Evolutionary conservation across 2,797 vertebrate species (phyloP).

Genomic region (Pseudochirops corinnae): DNA sequence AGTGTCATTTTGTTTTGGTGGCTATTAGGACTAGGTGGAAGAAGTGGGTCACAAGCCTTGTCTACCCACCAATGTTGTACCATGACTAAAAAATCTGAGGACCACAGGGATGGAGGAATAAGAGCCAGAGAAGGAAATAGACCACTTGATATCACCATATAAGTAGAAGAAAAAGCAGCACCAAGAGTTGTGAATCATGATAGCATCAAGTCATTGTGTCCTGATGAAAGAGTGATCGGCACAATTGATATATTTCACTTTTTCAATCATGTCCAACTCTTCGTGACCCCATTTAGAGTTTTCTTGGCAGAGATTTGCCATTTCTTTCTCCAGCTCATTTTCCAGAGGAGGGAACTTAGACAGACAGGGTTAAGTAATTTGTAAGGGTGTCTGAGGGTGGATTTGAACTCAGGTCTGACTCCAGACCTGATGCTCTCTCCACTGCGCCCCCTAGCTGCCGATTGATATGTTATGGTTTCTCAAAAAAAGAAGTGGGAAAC

Average conservation of each 20-base stretch:
- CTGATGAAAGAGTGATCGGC: neutral
- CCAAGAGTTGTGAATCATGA: neutral
- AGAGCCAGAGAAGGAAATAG: neutral
- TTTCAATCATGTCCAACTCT: neutral
- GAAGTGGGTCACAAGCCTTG: neutral
- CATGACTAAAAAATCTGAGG: neutral
- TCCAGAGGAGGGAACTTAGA: neutral
- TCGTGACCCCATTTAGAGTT: neutral
- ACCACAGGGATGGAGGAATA: neutral
- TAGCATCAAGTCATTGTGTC: neutral
- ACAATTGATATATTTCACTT: neutral
- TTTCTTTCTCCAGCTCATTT: neutral
- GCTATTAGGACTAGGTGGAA: neutral
- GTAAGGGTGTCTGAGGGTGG: neutral
- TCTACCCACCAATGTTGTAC: neutral
- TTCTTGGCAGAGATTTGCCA: neutral
- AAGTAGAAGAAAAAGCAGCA: neutral
- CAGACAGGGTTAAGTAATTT: neutral
- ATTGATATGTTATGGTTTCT: neutral
- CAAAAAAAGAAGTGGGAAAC: neutral
- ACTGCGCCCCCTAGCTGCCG: neutral
- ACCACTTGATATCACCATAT: neutral
- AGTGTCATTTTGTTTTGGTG: neutral
- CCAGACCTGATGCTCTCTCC: neutral
- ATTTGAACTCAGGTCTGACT: neutral